A percentile compares a stretch with the other conserved stretches of the same genome.
phyloP scores from a whole-genome alignment of 2,113 vertebrate species.

The Dinomys branickii region DNA sequence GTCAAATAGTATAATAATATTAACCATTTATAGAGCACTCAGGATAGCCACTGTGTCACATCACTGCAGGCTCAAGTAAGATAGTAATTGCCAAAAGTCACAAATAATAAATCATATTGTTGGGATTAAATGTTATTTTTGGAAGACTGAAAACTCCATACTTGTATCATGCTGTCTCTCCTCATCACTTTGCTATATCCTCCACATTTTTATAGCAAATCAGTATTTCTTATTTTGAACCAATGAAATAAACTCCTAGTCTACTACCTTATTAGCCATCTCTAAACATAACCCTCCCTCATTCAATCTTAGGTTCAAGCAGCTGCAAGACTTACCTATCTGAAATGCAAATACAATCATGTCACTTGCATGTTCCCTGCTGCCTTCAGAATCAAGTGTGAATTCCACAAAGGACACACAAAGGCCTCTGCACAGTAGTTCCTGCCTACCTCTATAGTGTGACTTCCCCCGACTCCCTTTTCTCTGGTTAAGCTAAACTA shows the following conservation, averaged over 20 bases:
- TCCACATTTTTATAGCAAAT: background rate
- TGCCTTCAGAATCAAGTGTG: slow-evolving; percentile 16
- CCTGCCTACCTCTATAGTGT: background rate
- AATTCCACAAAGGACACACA: slow-evolving; percentile 14
- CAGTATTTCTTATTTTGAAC: slow-evolving; percentile 54
- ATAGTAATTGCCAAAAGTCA: slow-evolving; percentile 11
- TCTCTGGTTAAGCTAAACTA: background rate
- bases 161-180: background rate
- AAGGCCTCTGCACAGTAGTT: background rate
- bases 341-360: slow-evolving; percentile 53
- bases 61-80: background rate
- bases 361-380: background rate
- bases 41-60: background rate
- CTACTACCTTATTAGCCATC: background rate
- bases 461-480: background rate
- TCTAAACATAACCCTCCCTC: slow-evolving; percentile 18
- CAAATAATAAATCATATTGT: background rate
- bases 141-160: background rate
- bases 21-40: slow-evolving; percentile 16
- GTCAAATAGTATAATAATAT: slow-evolving; percentile 1
- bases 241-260: slow-evolving; percentile 39
- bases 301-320: slow-evolving; percentile 20
- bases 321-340: slow-evolving; percentile 19
- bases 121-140: slow-evolving; percentile 34
- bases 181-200: background rate